Conservation (phyloP, 1,140 invertebrate species). For the Apocrypta bakeri region DNA sequence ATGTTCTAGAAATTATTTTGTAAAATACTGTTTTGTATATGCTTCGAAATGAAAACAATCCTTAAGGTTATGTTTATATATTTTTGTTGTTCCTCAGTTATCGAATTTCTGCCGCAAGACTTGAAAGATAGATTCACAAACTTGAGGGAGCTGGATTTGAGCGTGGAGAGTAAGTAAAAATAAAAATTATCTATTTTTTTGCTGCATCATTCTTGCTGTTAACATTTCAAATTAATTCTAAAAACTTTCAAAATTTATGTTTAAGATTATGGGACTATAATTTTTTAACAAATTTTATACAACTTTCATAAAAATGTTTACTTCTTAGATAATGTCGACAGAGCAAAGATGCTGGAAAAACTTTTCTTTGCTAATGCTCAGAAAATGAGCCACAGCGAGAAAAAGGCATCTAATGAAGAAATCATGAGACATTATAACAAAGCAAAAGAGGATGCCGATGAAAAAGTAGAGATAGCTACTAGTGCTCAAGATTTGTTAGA, state of each 20-base stretch:
- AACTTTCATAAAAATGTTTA: slow-evolving; percentile 26
- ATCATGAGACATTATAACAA: slow-evolving; percentile 94
- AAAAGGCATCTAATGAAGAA: slow-evolving; percentile 88
- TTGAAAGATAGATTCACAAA: slow-evolving; percentile 96
- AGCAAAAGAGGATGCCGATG: slow-evolving; percentile 93
- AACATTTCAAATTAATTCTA: no score
- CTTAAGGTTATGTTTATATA: slow-evolving; percentile 48
- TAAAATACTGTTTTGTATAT: no score
- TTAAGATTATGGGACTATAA: no score
- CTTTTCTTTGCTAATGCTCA: slow-evolving; percentile 91
- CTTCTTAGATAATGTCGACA: slow-evolving; percentile 90
- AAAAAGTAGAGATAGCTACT: slow-evolving; percentile 91
- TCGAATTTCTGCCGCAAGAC: slow-evolving; percentile 98
- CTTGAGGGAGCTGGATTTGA: slow-evolving; percentile 97
- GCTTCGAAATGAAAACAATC: slow-evolving; percentile 41
- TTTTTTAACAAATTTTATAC: no score
- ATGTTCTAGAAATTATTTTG: no score
- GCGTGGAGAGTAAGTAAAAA: slow-evolving; percentile 88
- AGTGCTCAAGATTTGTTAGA: slow-evolving; percentile 96
- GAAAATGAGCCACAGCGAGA: slow-evolving; percentile 85
- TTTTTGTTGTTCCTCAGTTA: slow-evolving; percentile 83
- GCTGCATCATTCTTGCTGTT: not conserved
- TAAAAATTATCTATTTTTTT: not conserved
- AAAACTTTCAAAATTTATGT: no score
- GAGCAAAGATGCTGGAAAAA: slow-evolving; percentile 91